These are phyloP conservation scores for Orthosia cruda DNA, from an alignment of 2,888 invertebrate genomes.

Conservation along the genomic window DNA sequence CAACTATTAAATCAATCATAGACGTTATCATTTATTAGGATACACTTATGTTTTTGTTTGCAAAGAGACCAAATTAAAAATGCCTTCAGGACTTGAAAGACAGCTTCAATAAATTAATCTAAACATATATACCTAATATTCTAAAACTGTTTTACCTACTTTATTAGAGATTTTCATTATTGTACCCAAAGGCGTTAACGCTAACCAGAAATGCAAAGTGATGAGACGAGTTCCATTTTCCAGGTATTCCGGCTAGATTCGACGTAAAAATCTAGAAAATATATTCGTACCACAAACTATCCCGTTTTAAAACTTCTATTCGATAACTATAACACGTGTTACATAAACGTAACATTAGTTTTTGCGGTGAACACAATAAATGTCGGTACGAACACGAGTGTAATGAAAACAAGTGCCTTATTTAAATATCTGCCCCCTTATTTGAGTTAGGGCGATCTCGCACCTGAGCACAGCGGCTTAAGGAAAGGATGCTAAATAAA, in stretches of 20 bases:
- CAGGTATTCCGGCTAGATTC: not conserved
- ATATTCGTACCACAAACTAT: slow-evolving; percentile 22
- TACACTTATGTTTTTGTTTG: too few relatives aligned
- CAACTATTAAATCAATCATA: not conserved
- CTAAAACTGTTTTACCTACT: not conserved
- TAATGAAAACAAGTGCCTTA: slow-evolving; percentile 86
- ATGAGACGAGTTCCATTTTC: not conserved
- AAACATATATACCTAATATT: not conserved
- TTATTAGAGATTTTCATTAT: not conserved
- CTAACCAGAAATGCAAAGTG: slow-evolving; percentile 1
- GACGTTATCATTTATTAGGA: not conserved
- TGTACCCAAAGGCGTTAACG: too few relatives aligned
- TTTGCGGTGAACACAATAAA: slow-evolving; percentile 69
- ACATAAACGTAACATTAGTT: slow-evolving; percentile 60
- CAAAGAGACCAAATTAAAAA: too few relatives aligned
- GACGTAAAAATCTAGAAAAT: slow-evolving; percentile 12
- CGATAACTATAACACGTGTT: slow-evolving; percentile 44
- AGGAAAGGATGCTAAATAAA: slow-evolving; percentile 90
- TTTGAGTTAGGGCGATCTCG: slow-evolving; percentile 89
- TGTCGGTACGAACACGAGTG: slow-evolving; percentile 73
- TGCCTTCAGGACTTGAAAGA: too few relatives aligned
- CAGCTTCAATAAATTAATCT: too few relatives aligned
- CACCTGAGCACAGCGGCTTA: slow-evolving; percentile 88
- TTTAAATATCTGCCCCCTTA: slow-evolving; percentile 87
- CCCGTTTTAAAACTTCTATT: slow-evolving; percentile 25